These are phyloP conservation scores for Lasioglossum vierecki DNA, from an alignment of 2,888 invertebrate genomes.

Conservation along the genomic window DNA sequence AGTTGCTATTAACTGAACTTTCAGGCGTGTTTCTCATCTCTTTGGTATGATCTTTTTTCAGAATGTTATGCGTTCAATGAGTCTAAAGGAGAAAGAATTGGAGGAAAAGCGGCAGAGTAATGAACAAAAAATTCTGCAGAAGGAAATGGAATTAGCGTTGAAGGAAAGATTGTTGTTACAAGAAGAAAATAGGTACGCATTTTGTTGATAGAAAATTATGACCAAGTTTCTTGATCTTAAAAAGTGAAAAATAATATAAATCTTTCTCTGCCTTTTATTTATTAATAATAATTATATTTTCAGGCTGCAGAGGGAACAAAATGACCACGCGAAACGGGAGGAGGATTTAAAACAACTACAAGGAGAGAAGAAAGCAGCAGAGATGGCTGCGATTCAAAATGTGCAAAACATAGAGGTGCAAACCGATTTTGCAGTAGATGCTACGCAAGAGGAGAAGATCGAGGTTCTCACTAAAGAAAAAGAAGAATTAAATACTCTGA, in stretches of 20 bases:
- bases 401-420: constrained; percentile 75
- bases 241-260: background rate
- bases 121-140: constrained; percentile 72
- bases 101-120: constrained; percentile 71
- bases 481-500: constrained; percentile 74
- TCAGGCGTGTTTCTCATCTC: background rate
- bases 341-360: constrained; percentile 76
- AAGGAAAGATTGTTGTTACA: constrained; percentile 77
- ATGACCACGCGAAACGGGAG: constrained; percentile 73
- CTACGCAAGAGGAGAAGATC: constrained; percentile 65
- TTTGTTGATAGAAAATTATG: background rate
- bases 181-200: constrained; percentile 77
- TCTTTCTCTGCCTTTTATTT: background rate
- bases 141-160: constrained; percentile 75
- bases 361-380: constrained; percentile 71
- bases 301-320: constrained; percentile 78
- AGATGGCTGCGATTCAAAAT: constrained; percentile 40
- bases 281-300: constrained; percentile 28
- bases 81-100: constrained; percentile 75
- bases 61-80: constrained; percentile 74
- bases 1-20: background rate
- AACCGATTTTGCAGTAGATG: constrained; percentile 73
- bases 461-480: constrained; percentile 75
- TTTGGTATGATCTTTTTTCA: constrained; percentile 52
- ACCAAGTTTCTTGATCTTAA: too few relatives aligned